Evolutionary conservation across 2,797 vertebrate genomes (phyloP).

Genomic region (Ptychobarbus kaznakovi): DNA sequence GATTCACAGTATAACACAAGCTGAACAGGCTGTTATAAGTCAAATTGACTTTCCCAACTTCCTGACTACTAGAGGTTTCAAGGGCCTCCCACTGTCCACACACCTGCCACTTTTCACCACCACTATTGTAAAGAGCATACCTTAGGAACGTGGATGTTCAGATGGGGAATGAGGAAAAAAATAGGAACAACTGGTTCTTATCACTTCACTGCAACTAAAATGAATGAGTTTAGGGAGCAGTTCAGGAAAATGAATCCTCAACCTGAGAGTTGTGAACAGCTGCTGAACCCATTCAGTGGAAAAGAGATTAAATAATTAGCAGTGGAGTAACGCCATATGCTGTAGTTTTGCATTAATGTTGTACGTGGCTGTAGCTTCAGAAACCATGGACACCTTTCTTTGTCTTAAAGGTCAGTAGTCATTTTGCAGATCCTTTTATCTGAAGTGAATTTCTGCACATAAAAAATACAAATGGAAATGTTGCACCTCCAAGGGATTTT

Average conservation of each 20-base stretch:
- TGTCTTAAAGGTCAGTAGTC: slow-evolving; percentile 8
- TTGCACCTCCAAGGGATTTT: not conserved
- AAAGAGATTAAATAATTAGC: slow-evolving; percentile 36
- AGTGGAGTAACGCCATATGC: slow-evolving; percentile 28
- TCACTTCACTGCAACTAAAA: slow-evolving; percentile 9
- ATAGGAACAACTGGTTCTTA: not conserved
- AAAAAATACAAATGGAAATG: not conserved
- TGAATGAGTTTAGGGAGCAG: slow-evolving; percentile 35
- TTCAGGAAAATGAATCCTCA: slow-evolving; percentile 40
- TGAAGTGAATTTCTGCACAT: not conserved
- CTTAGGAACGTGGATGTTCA: not conserved
- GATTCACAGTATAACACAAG: slow-evolving; percentile 12
- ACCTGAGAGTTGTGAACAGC: slow-evolving; percentile 42
- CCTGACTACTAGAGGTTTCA: slow-evolving; percentile 24
- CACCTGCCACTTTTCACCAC: slow-evolving; percentile 16
- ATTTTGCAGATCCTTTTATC: slow-evolving; percentile 22
- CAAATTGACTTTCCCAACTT: slow-evolving; percentile 18
- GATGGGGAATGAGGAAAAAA: not conserved
- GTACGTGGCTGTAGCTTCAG: not conserved
- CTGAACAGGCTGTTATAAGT: slow-evolving; percentile 11
- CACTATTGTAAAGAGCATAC: slow-evolving; percentile 15
- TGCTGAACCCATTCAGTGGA: slow-evolving; percentile 27
- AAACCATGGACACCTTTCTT: not conserved
- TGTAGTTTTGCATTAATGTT: slow-evolving; percentile 7
- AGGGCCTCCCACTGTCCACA: slow-evolving; percentile 20